phyloP scores from a whole-genome alignment of 2,888 invertebrate genomes.

The Calephelis perditalis region DNA sequence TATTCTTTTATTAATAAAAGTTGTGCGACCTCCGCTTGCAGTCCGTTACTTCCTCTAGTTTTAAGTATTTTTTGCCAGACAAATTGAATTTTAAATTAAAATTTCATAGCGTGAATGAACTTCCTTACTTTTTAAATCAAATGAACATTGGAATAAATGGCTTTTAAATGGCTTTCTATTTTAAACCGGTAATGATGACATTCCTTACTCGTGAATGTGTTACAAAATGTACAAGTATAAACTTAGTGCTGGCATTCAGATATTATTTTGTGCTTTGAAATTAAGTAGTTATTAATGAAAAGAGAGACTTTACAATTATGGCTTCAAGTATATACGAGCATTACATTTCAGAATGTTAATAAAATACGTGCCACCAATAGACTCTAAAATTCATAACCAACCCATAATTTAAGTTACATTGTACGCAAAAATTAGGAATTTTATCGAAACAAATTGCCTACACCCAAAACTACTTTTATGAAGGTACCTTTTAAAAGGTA shows the following conservation, averaged over 20 bases:
- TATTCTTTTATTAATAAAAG: conserved; percentile 68
- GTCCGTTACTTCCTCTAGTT: conserved; percentile 35
- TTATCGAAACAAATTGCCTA: no score
- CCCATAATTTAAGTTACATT: no score
- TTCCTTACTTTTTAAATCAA: conserved; percentile 28
- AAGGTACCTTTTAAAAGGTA: neutral
- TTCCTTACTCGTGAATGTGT: conserved; percentile 12
- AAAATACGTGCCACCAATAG: no score
- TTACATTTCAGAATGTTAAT: no score
- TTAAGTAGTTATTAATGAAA: no score
- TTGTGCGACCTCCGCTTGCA: conserved; percentile 44
- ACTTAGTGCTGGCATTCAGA: no score
- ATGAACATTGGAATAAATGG: conserved; percentile 28
- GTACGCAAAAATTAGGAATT: no score
- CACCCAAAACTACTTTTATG: neutral
- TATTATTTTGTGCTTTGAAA: no score
- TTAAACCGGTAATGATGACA: conserved; percentile 19
- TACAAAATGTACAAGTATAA: no score
- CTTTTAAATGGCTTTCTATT: conserved; percentile 27
- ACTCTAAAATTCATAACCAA: no score
- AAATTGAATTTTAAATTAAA: conserved; percentile 35
- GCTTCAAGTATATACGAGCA: no score
- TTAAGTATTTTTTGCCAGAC: conserved; percentile 40
- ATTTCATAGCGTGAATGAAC: conserved; percentile 27
- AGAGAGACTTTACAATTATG: no score